Evolutionary conservation across 2,797 vertebrate species (phyloP).

Genomic region (Myotis myotis): DNA sequence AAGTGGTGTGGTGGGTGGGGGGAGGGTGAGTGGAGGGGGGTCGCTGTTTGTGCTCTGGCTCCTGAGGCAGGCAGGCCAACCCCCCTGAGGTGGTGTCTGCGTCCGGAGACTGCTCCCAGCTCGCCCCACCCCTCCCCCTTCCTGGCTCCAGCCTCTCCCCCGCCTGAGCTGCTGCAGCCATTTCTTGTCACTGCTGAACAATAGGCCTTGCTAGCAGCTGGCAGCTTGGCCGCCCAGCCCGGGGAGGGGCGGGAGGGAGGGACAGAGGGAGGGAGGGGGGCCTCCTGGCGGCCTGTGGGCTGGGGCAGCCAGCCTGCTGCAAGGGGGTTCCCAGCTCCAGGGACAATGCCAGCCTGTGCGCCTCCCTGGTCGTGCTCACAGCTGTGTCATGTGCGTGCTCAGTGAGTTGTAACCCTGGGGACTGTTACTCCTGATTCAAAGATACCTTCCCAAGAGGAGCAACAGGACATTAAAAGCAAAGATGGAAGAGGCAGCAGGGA

Average conservation of each 20-base stretch:
- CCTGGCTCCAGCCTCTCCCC: slow-evolving; percentile 38
- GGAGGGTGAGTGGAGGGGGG: no score
- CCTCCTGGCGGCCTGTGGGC: background rate
- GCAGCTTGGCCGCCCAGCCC: slow-evolving; percentile 27
- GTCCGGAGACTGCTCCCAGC: background rate
- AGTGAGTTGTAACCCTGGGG: background rate
- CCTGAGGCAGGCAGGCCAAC: background rate
- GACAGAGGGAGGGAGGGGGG: background rate
- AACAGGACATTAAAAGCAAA: background rate
- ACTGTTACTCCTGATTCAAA: background rate
- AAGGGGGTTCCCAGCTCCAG: slow-evolving; percentile 24
- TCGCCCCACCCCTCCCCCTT: background rate
- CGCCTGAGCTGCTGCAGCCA: slow-evolving; percentile 56
- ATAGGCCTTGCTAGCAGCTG: slow-evolving; percentile 78
- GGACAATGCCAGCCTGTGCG: slow-evolving; percentile 5
- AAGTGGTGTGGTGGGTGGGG: background rate
- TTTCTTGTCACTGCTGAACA: slow-evolving; percentile 68
- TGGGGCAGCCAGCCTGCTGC: background rate
- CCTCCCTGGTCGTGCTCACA: background rate
- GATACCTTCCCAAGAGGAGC: background rate
- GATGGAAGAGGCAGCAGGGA: background rate
- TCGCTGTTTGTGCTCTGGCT: background rate
- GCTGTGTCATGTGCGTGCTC: background rate
- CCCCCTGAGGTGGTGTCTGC: background rate
- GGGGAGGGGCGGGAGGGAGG: background rate